Evolutionary conservation across 2,888 invertebrate genomes (phyloP), one percentile per base, ranked within the genome.

Genomic region (Agrotis segetum): DNA sequence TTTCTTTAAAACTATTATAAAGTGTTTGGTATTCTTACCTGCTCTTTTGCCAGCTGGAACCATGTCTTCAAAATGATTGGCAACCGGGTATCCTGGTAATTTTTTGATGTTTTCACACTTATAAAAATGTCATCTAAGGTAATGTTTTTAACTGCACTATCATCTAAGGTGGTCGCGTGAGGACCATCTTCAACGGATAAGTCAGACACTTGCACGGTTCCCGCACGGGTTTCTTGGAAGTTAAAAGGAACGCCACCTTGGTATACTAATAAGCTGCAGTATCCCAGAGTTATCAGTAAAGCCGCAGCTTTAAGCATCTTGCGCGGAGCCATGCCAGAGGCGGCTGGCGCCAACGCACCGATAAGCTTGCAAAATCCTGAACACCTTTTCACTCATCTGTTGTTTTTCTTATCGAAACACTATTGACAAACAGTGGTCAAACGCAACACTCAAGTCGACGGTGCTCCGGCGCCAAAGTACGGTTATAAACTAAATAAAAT

Each of bases 91-190:
- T 97, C 96, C 92, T 99, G 99, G 95, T 98, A 99, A 94, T 97
- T 97, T 92, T 97, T 97, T 70, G 99, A 98, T 79, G 99, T 99
- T 96, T 99, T 99, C 69, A 99, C 99, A 96, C 98, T 98, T 93
- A 99, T 98, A 95, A 99, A 99, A 89, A 99, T 97, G 95, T 99
- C 99, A 94, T 98, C 97, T 87, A 99, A 95, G 85, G 97, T 97
- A 83, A 98, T 97, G 81, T 97, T 97, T 82, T 95, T 96, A 81
- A 86, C 93, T 86, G 89, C 91, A 92, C 91, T 93, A 66, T 94
- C 93, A 86, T 91, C 87, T 72, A 93, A 87, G 85, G 85, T 93
- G 72, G 92, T 91, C 92, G 40, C 40, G 40, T 40, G 40, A 40
- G 40, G 40, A 40, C 40, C 40, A 40, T 40, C 96, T 87, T 96